Conservation (phyloP, 2,888 invertebrate genomes). For the Amblyteles armatorius region DNA sequence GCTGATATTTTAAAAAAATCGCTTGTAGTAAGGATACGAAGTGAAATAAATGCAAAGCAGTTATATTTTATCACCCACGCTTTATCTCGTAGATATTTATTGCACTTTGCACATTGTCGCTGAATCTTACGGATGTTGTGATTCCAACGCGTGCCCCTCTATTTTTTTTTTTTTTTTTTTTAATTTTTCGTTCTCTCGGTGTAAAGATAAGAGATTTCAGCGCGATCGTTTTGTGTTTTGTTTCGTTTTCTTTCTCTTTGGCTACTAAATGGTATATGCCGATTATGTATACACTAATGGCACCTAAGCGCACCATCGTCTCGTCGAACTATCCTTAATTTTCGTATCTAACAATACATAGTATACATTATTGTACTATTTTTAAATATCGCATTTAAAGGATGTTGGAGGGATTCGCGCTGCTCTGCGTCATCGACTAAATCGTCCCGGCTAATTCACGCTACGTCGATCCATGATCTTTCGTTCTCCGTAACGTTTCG, state of each 20-base stretch:
- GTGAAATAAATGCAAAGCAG: slow-evolving; percentile 12
- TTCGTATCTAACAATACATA: slow-evolving; percentile 52
- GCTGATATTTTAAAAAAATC: not conserved
- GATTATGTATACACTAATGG: slow-evolving; percentile 40
- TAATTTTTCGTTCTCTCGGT: slow-evolving; percentile 23
- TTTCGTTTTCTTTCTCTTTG: slow-evolving; percentile 13
- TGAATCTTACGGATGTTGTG: slow-evolving; percentile 9
- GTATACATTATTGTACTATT: slow-evolving; percentile 65
- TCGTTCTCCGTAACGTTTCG: not conserved
- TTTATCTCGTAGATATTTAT: slow-evolving; percentile 53
- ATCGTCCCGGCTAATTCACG: slow-evolving; percentile 1
- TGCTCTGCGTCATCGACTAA: slow-evolving; percentile 23
- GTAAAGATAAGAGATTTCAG: slow-evolving; percentile 34
- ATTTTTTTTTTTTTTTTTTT: slow-evolving; percentile 1
- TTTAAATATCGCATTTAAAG: slow-evolving; percentile 47
- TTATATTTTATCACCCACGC: slow-evolving; percentile 5
- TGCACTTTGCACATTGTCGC: slow-evolving; percentile 38
- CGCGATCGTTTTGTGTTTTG: not conserved
- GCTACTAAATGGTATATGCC: slow-evolving; percentile 41
- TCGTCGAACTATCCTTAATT: slow-evolving; percentile 33
- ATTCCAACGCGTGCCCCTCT: not conserved
- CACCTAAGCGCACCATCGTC: slow-evolving; percentile 42
- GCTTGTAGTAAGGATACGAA: not conserved
- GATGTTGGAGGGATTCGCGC: slow-evolving; percentile 35
- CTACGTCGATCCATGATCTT: not conserved